Base-by-base conservation (phyloP, 2,113 vertebrate genomes). In the Eupsittula cactorum region DNA sequence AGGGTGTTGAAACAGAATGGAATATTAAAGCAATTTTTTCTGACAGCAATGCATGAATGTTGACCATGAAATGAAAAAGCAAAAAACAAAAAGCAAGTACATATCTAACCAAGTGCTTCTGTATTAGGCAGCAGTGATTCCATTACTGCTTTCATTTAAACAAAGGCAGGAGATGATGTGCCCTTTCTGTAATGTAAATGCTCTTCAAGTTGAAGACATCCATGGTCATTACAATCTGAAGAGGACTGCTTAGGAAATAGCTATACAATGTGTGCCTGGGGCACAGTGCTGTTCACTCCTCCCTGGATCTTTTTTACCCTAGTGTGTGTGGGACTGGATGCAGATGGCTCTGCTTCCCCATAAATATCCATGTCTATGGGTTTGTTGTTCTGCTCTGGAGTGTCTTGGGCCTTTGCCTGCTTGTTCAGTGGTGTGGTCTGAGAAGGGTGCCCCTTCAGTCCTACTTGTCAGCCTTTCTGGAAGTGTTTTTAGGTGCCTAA, bases 1-100 rank as follows among this genome's bases (percentile, higher is more conserved):
- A 73, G 93, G 64, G 60, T 84, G 82, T 96, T 96, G 93, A 95
- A 97, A 97, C 84, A 90, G 96, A 96, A 97, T 95, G 89, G 94
- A 94, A 96, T 96, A 96, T 96, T 97, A 95, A 97, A 97, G 93
- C 90, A 67, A 95, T 96, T 96, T 96, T 95, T 95, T 96, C 94
- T 94, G 96, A 90, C 90, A 96, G 95, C 82, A 81, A 83, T 44
- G 90, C 85, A 47, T 90, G 83, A 94, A 93, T 65, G 88, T 93
- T 95, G 94, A 94, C 92, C 93, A 78, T 81, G 86, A 76, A 95
- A 94, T 9, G 4, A 82, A 70, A 88, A 88, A 86, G 91, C 47
- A 49, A 52, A 92, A 90, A 88, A 74, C 53, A 86, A 68, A 90
- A 88, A 92, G 68, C 80, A 81, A 93, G 90, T 75, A 35, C 50